Base-by-base conservation (phyloP, 2,888 invertebrate genomes). In the Limenitis camilla region DNA sequence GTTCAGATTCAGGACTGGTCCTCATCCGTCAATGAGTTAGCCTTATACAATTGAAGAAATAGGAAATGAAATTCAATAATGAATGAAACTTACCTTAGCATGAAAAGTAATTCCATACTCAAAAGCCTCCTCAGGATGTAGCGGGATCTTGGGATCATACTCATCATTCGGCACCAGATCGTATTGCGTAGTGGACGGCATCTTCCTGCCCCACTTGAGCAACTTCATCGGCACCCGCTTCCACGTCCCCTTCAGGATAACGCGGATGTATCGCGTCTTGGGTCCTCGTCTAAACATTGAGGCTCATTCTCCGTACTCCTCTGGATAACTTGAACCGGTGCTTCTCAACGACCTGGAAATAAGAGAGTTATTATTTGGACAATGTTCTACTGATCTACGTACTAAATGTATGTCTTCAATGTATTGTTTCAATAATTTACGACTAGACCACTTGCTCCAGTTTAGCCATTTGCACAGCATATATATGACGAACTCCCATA, bases 71-170 rank as follows among this genome's bases (percentile, higher is more conserved):
- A n/a, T n/a, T n/a, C n/a, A n/a, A n/a, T n/a, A n/a, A 19, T 19
- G 19, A 19, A 19, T 19, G 19, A 33, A 5, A 55, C 75, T 88
- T 87, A 98, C 98, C 96, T 98, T 98, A 66, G 97, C 98, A 86
- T 96, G 95, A 89, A 98, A 99, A 68, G 94, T 92, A 80, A 99
- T 98, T 67, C 99, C 99, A 79, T 96, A 96, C 67, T 96, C 94
- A 88, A 98, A 99, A 60, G 98, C 98, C 85, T 98, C 97, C 64
- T 99, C 99, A 56, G 97, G 94, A 83, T 98, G 97, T 64, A 98
- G 88, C n/a, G 98, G 98, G 74, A 98, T 96, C 74, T 97, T 91
- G 59, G 95, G 94, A 82, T 99, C 98, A 82, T 94, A 96, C 73
- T 98, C 97, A 84, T 98, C 98, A 81, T 96, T 96, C 68, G 96